Evolutionary conservation across 2,888 invertebrate species (phyloP).

Genomic region (Tenthredo notha): DNA sequence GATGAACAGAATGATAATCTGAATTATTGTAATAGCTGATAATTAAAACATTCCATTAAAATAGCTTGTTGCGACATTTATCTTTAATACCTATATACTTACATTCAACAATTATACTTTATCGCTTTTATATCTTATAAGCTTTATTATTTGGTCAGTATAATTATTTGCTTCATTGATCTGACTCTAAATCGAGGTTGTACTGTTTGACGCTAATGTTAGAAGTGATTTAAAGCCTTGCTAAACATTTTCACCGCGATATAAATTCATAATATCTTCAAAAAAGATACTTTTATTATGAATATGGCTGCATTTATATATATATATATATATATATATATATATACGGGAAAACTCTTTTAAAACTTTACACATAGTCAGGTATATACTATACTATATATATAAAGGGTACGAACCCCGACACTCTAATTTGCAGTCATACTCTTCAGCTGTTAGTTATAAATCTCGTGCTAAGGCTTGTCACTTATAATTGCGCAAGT

Average conservation of each 20-base stretch:
- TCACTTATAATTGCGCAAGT: conserved; percentile 28
- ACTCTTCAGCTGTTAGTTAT: background rate
- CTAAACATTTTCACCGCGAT: background rate
- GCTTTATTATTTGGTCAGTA: conserved; percentile 59
- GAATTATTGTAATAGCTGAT: conserved; percentile 41
- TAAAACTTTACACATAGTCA: background rate
- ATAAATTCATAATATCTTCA: background rate
- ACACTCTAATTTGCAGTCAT: background rate
- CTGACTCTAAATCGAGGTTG: conserved; percentile 58
- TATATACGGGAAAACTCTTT: background rate
- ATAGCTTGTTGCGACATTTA: conserved; percentile 35
- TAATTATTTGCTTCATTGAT: conserved; percentile 46
- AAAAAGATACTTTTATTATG: background rate
- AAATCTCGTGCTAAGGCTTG: conserved; percentile 26
- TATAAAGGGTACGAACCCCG: background rate
- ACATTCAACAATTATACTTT: conserved; percentile 17
- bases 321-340: background rate
- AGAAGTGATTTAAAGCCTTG: conserved; percentile 18
- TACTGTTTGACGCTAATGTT: conserved; percentile 30
- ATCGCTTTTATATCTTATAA: conserved; percentile 17
- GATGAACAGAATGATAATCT: conserved; percentile 34
- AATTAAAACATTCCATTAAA: conserved; percentile 46
- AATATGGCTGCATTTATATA: background rate
- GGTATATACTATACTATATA: background rate
- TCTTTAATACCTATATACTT: conserved; percentile 14